Base-by-base conservation (phyloP, 1,140 invertebrate species). In the Diuraphis noxia region DNA sequence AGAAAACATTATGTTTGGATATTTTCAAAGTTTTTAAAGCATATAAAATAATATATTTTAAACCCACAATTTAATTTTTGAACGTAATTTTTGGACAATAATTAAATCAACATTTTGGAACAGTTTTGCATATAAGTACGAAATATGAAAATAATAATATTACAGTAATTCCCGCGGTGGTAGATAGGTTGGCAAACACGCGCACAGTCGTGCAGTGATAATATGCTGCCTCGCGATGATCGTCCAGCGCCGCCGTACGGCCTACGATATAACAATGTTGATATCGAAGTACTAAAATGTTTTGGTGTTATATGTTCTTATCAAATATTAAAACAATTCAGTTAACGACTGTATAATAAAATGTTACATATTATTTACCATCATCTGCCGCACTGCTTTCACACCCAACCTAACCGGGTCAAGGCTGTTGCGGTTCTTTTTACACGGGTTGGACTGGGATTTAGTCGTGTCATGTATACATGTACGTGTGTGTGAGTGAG, bases 91-190 rank as follows among this genome's bases (percentile, higher is more conserved):
- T 49, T 49, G 2, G 46, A 5, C 17, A 49, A 49, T 21, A 49
- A 49, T 21, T 19, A 49, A 49, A 3, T 21, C 46, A 21, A 21
- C 46, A 17, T 19, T 19, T 25, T 56, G 21, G 9, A 30, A 4
- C 9, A 3, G 9, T 13, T 30, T 3, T 10, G 7, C 30, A n/a
- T 0, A 13, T 4, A n/a, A 13, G n/a, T 4, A n/a, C 30, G 30
- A 72, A 72, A 17, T n/a, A 72, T 72, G 30, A 72, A 72, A 72
- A n/a, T n/a, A n/a, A 49, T 23, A 7, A 49, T 49, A 49, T 72
- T 5, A n/a, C n/a, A 9, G n/a, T n/a, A n/a, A n/a, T n/a, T 13
- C 0, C 30, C 30, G 13, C 56, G 30, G 13, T n/a, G 30, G 5
- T 30, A 46, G 43, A 46, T 21, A 56, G 3, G 52, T 56, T 56